phyloP scores from a whole-genome alignment of 1,140 invertebrate genomes.

The Radopholus similis region DNA sequence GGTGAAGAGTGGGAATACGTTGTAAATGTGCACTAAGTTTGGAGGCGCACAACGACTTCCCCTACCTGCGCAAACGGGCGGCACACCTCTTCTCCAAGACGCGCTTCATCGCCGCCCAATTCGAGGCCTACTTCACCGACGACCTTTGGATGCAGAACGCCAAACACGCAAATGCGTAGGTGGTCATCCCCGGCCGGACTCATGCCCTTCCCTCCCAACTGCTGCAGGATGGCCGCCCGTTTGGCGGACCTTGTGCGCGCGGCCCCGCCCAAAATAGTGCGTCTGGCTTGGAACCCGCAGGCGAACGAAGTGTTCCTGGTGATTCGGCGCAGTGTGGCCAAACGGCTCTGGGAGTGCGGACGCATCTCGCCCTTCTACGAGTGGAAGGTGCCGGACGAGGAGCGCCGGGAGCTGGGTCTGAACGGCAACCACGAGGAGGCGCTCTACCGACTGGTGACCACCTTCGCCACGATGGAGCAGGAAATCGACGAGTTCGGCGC shows the following conservation, averaged over 20 bases:
- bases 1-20: not conserved
- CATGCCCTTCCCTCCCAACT: conserved; percentile 13
- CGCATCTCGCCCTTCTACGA: conserved; percentile 17
- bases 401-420: conserved; percentile 8
- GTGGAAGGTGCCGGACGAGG: conserved; percentile 15
- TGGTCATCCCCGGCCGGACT: not conserved
- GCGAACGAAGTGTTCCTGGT: conserved; percentile 28
- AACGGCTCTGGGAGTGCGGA: not conserved
- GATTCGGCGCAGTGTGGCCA: conserved; percentile 8
- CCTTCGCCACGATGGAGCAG: conserved; percentile 12
- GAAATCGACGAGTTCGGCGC: conserved; percentile 20
- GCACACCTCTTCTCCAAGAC: conserved; percentile 25
- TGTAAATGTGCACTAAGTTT: not conserved
- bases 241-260: too few relatives aligned
- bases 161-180: conserved; percentile 15
- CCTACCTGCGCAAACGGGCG: conserved; percentile 20
- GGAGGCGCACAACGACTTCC: conserved; percentile 13
- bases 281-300: conserved; percentile 13
- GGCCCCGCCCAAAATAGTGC: not conserved
- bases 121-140: conserved; percentile 24
- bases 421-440: conserved; percentile 12
- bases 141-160: conserved; percentile 22
- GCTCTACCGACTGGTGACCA: conserved; percentile 19
- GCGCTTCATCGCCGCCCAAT: conserved; percentile 24
- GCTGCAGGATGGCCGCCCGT: not conserved